Evolutionary conservation across 2,113 vertebrate species (phyloP).

Genomic region (Platycercus adscitus): DNA sequence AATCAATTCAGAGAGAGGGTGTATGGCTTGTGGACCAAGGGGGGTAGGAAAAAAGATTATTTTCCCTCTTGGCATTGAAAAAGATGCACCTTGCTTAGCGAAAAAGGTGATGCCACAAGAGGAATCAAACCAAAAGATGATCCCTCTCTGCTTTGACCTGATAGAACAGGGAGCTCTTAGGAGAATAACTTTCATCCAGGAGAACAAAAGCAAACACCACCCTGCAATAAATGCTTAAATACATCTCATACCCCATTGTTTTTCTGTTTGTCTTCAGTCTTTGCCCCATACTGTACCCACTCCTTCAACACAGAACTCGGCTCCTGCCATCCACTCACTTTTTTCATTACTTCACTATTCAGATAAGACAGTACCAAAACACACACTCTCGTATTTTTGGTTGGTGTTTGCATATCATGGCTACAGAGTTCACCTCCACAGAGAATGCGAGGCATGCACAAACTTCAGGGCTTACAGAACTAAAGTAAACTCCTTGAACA

Average conservation of each 20-base stretch:
- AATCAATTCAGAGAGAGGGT: background rate
- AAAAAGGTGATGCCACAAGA: background rate
- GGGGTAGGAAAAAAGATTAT: background rate
- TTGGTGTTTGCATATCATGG: background rate
- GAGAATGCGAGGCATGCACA: background rate
- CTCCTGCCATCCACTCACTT: background rate
- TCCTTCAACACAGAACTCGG: background rate
- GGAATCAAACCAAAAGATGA: background rate
- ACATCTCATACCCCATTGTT: background rate
- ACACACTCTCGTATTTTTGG: background rate
- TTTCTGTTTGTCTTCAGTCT: background rate
- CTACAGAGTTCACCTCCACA: background rate
- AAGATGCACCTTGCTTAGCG: background rate
- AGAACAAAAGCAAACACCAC: background rate
- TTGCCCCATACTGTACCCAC: background rate
- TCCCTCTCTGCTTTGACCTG: background rate
- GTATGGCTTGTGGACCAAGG: background rate
- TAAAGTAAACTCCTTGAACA: constrained; percentile 15
- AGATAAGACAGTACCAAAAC: background rate
- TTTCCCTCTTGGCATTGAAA: background rate
- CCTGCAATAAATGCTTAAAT: background rate
- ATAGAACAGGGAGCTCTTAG: background rate
- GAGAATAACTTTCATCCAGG: background rate
- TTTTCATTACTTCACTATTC: background rate
- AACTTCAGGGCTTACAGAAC: background rate